These are phyloP conservation scores for Atopsyche davidsoni DNA, from an alignment of 1,140 invertebrate species.

Conservation along the genomic window DNA sequence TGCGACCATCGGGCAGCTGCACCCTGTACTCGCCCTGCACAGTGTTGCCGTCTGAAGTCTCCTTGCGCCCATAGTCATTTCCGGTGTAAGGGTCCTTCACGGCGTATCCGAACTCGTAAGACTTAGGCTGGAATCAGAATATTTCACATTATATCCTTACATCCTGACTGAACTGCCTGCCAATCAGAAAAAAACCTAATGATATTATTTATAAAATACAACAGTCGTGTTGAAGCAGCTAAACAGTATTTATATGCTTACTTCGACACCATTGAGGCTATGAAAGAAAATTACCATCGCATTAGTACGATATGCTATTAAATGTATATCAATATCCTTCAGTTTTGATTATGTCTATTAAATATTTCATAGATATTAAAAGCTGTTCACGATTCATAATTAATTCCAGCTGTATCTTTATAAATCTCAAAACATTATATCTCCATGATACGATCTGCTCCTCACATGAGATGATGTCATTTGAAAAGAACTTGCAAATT, in stretches of 20 bases:
- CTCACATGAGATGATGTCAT: too few species aligned
- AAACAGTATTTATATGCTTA: too few species aligned
- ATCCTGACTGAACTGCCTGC: background rate
- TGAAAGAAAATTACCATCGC: background rate
- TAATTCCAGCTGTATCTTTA: too few species aligned
- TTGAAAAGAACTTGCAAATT: too few species aligned
- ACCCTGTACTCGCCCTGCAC: conserved; percentile 65
- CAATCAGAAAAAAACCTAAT: background rate
- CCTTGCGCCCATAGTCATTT: conserved; percentile 64
- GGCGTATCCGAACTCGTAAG: conserved; percentile 73
- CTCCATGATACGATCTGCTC: too few species aligned
- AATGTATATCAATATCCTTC: too few species aligned
- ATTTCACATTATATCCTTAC: background rate
- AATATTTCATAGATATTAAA: too few species aligned
- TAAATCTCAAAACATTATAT: too few species aligned
- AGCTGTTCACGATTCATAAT: too few species aligned
- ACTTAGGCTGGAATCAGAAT: conserved; percentile 56
- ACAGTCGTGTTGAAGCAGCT: background rate
- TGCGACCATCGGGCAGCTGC: conserved; percentile 65
- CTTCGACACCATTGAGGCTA: too few species aligned
- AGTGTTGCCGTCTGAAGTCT: conserved; percentile 65
- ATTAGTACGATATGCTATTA: background rate
- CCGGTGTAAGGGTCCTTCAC: conserved; percentile 68
- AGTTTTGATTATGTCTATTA: too few species aligned
- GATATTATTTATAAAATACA: background rate